phyloP scores from a whole-genome alignment of 2,888 invertebrate species.

The Nesidiocoris tenuis region DNA sequence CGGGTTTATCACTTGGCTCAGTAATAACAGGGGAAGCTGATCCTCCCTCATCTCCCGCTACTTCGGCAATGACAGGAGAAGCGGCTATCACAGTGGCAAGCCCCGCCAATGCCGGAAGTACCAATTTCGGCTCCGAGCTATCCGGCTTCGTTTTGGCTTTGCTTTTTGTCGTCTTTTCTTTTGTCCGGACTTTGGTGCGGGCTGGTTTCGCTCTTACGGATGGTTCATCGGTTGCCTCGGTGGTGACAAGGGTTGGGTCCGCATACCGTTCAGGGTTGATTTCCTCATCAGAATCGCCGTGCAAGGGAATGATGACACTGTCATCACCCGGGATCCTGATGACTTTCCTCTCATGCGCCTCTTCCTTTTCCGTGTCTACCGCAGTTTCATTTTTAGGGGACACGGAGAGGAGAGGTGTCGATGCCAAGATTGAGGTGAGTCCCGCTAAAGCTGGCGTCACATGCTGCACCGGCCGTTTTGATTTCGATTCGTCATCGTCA shows the following conservation, averaged over 20 bases:
- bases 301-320: constrained; percentile 49
- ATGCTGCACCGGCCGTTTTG: constrained; percentile 12
- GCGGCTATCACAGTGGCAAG: constrained; percentile 7
- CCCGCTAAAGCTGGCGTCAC: constrained; percentile 17
- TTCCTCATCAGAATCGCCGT: constrained; percentile 49
- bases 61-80: background rate
- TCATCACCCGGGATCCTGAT: constrained; percentile 46
- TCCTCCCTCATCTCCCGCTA: background rate
- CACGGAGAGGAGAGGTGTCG: constrained; percentile 27
- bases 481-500: constrained; percentile 39
- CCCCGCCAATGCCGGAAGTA: constrained; percentile 20
- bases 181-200: background rate
- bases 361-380: constrained; percentile 56
- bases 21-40: constrained; percentile 5
- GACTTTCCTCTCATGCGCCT: constrained; percentile 55
- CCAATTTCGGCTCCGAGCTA: background rate
- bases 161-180: background rate
- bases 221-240: background rate
- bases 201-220: background rate
- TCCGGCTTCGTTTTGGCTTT: constrained; percentile 12
- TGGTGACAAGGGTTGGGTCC: constrained; percentile 14
- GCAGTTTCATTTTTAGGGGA: constrained; percentile 38
- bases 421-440: constrained; percentile 20
- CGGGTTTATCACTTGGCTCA: background rate
- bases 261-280: constrained; percentile 45